Percentiles rank a stretch among this genome's conserved stretches.
Evolutionary conservation across 2,113 vertebrate genomes (phyloP).

Genomic region (Epinephelus cyanopodus): DNA sequence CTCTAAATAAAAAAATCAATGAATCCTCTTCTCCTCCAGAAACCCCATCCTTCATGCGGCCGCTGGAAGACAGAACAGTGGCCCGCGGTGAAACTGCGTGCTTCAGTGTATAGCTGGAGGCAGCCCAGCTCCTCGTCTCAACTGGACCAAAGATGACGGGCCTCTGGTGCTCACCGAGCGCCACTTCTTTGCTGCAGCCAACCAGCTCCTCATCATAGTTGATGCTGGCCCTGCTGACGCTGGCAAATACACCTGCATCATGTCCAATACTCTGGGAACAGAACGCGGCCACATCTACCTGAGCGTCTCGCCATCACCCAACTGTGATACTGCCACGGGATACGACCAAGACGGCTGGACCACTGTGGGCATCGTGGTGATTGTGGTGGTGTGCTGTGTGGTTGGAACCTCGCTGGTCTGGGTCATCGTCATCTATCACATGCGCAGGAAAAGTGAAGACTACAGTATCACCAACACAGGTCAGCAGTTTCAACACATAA

Average conservation of each 20-base stretch:
- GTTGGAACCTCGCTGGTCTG: conserved; percentile 98
- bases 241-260: conserved; percentile 96
- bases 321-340: conserved; percentile 89
- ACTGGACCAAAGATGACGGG: conserved; percentile 98
- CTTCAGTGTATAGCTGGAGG: conserved; percentile 97
- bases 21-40: conserved; percentile 80
- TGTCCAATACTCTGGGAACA: conserved; percentile 96
- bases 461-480: conserved; percentile 99
- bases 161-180: conserved; percentile 92
- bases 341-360: conserved; percentile 92
- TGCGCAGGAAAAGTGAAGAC: conserved; percentile 93
- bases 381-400: conserved; percentile 98
- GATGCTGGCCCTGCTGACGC: conserved; percentile 92
- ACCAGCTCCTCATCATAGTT: conserved; percentile 96
- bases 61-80: conserved; percentile 91
- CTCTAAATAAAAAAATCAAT: conserved; percentile 15
- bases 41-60: conserved; percentile 93
- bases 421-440: conserved; percentile 99
- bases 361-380: conserved; percentile 97
- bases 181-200: conserved; percentile 97
- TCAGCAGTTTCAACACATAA: conserved; percentile 68
- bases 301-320: conserved; percentile 90
- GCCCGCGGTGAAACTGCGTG: conserved; percentile 93
- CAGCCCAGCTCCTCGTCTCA: conserved; percentile 92
- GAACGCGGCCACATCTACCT: conserved; percentile 93